These are phyloP conservation scores for Malthinus flaveolus DNA, from an alignment of 2,888 invertebrate species.

Conservation along the genomic window DNA sequence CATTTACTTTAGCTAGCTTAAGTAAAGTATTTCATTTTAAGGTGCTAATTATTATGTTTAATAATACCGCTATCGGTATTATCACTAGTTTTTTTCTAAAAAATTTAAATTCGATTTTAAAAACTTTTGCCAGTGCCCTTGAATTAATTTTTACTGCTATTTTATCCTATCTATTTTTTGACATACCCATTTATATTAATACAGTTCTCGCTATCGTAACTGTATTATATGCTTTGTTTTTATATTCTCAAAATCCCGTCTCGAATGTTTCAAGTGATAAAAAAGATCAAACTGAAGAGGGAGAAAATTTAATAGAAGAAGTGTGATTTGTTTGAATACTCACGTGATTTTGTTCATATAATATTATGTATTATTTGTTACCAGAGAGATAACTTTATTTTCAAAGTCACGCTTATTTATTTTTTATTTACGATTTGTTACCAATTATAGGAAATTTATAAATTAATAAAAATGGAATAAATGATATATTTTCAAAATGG, in stretches of 20 bases:
- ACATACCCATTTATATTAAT: conserved; percentile 80
- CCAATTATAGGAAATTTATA: too few species aligned
- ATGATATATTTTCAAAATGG: too few species aligned
- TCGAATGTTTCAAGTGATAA: conserved; percentile 55
- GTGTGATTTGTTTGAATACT: conserved; percentile 14
- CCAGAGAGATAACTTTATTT: too few species aligned
- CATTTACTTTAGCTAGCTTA: conserved; percentile 61
- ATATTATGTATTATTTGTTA: too few species aligned
- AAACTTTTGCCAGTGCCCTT: conserved; percentile 93
- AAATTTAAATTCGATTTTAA: conserved; percentile 90
- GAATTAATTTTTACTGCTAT: conserved; percentile 90
- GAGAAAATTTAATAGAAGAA: conserved; percentile 33
- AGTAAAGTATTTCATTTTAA: conserved; percentile 65
- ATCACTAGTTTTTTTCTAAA: conserved; percentile 92
- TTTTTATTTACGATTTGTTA: too few species aligned
- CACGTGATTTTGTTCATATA: too few species aligned
- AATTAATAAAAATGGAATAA: too few species aligned
- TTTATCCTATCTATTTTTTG: conserved; percentile 82
- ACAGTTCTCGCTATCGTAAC: conserved; percentile 81
- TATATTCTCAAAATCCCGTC: conserved; percentile 91
- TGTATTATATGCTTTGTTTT: conserved; percentile 79
- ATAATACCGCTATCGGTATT: conserved; percentile 90
- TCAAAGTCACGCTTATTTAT: too few species aligned
- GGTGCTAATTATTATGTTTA: conserved; percentile 80
- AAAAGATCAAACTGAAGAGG: conserved; percentile 23